phyloP scores from a whole-genome alignment of 2,888 invertebrate genomes.

The Ochlodes sylvanus region DNA sequence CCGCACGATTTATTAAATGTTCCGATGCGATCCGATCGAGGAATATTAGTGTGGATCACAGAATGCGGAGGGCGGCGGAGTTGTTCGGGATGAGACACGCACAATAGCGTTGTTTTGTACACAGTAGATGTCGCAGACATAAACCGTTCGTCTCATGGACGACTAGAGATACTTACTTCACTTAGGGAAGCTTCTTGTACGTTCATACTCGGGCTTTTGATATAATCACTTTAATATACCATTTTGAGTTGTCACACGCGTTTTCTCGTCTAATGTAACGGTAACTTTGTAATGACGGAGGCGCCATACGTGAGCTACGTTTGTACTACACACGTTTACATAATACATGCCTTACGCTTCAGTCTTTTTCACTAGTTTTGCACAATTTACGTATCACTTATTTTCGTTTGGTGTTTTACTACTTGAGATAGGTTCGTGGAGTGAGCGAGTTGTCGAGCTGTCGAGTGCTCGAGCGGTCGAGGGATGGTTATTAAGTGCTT shows the following conservation, averaged over 20 bases:
- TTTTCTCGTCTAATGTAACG: conserved; percentile 28
- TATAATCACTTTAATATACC: conserved; percentile 49
- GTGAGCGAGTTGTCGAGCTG: conserved; percentile 40
- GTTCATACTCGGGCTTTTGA: conserved; percentile 49
- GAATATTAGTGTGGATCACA: conserved; percentile 23
- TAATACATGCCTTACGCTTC: conserved; percentile 35
- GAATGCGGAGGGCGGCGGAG: conserved; percentile 12
- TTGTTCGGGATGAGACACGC: conserved; percentile 45
- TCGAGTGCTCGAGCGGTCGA: conserved; percentile 47
- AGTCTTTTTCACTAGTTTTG: conserved; percentile 45
- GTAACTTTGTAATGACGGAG: conserved; percentile 30
- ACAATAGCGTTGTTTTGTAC: conserved; percentile 60
- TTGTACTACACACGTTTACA: conserved; percentile 24
- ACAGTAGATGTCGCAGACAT: conserved; percentile 69
- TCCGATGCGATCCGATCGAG: neutral
- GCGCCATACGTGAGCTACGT: conserved; percentile 25
- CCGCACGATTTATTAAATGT: conserved; percentile 12
- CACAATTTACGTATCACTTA: conserved; percentile 36
- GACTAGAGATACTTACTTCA: conserved; percentile 61
- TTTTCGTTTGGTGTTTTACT: conserved; percentile 46
- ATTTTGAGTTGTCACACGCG: conserved; percentile 48
- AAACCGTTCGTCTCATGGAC: conserved; percentile 60
- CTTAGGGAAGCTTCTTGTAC: conserved; percentile 63
- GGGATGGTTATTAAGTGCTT: conserved; percentile 75
- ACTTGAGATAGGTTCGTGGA: conserved; percentile 56